Base-by-base conservation (phyloP, 2,888 invertebrate genomes). In the Eupithecia tripunctaria region DNA sequence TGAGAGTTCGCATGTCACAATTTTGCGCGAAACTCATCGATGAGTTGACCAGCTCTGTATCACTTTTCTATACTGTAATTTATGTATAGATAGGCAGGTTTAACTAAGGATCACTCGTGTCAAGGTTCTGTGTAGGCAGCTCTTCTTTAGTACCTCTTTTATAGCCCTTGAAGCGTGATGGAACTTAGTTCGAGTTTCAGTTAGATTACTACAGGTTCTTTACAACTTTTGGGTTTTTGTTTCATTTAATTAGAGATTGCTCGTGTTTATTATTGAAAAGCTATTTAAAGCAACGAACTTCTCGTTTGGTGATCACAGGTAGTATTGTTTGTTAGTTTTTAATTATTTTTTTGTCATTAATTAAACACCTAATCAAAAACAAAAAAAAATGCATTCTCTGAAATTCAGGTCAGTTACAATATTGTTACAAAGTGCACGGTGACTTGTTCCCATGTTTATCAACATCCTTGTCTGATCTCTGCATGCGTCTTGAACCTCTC, bases 121-220 rank as follows among this genome's bases (percentile, higher is more conserved):
- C 67, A 74, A 73, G 73, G 73, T 67, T 72, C 63, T 67, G 67
- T 69, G 72, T 68, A 65, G 67, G 74, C 71, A 65, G 70, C 67
- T 73, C 71, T 41, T 70, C 73, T 73, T 73, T 73, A 73, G 63
- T 73, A 67, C 67, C 70, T 43, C 70, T 73, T 73, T 73, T 73
- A 73, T 67, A 67, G 73, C 73, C 63, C 70, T 73, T 47, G 65
- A 69, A 69, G 36, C 72, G 59, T 66, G 68, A 66, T 66, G 64
- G 56, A 72, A 72, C 68, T 72, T 72, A 60, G 68, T 60, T 67
- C 18, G 68, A 68, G 68, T 68, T 43, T 43, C 63, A 29, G 27
- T 27, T 64, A 64, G 29, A 68, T 43, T 68, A 25, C 12, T 68
- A n/a, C 41, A 62, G 69, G 63, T 43, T 29, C 36, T 63, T 56